phyloP scores from a whole-genome alignment of 2,113 vertebrate genomes.

The Pterocles burchelli region DNA sequence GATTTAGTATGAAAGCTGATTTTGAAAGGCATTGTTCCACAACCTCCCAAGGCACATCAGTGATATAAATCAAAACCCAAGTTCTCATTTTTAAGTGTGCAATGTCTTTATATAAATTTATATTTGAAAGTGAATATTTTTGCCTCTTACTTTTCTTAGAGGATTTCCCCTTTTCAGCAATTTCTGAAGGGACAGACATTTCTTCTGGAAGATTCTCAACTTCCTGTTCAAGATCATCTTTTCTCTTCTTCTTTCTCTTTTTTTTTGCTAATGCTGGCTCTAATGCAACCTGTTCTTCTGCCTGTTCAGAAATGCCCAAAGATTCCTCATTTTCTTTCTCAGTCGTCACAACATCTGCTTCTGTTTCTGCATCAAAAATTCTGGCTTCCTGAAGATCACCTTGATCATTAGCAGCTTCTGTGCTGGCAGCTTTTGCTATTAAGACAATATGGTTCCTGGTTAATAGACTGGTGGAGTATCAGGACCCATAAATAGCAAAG shows the following conservation, averaged over 20 bases:
- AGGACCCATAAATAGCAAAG: background rate
- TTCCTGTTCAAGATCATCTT: slow-evolving; percentile 39
- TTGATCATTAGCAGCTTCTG: slow-evolving; percentile 19
- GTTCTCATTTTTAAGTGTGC: background rate
- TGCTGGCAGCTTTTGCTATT: slow-evolving; percentile 57
- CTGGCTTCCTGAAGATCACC: slow-evolving; percentile 25
- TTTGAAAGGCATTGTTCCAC: background rate
- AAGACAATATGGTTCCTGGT: slow-evolving; percentile 9
- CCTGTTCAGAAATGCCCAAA: slow-evolving; percentile 44
- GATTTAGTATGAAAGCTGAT: background rate
- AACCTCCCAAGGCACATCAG: background rate
- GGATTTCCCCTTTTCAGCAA: slow-evolving; percentile 1
- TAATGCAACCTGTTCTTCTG: slow-evolving; percentile 33
- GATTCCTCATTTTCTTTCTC: slow-evolving; percentile 86
- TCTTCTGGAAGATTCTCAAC: slow-evolving; percentile 3
- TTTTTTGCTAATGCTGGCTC: slow-evolving; percentile 66
- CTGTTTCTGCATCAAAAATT: slow-evolving; percentile 70
- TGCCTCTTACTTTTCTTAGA: slow-evolving; percentile 63
- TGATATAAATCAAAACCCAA: background rate
- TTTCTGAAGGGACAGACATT: background rate
- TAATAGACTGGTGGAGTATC: background rate
- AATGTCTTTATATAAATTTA: background rate
- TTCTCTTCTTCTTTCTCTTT: slow-evolving; percentile 74
- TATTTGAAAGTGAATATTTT: background rate
- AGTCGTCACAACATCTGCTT: slow-evolving; percentile 55